Percentiles rank a stretch among this genome's conserved stretches.
phyloP scores from a whole-genome alignment of 1,140 invertebrate genomes.

The Cotesia vestalis region DNA sequence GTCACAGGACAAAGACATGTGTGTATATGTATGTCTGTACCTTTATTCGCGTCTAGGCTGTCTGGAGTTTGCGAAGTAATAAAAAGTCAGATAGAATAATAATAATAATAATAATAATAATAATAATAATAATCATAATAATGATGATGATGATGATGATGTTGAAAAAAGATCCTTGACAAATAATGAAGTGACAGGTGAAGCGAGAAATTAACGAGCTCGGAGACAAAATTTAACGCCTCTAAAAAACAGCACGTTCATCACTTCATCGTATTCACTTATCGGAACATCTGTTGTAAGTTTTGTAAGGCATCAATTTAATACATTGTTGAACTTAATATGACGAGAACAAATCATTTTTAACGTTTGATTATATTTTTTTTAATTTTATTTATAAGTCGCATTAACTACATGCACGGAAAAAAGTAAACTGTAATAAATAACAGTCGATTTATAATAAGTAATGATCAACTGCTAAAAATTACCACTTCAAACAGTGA shows the following conservation, averaged over 20 bases:
- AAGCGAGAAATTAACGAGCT: slow-evolving; percentile 52
- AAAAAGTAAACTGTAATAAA: no score
- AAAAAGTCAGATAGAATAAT: not conserved
- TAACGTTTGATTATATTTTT: no score
- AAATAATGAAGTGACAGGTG: slow-evolving; percentile 48
- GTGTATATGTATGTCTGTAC: no score
- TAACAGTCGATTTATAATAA: no score
- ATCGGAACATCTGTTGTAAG: slow-evolving; percentile 8
- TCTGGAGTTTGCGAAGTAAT: not conserved
- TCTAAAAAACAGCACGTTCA: not conserved
- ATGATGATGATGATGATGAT: not conserved
- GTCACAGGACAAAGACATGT: no score
- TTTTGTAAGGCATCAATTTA: no score
- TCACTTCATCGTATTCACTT: slow-evolving; percentile 4
- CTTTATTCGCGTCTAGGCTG: not conserved
- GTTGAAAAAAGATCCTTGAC: slow-evolving; percentile 41
- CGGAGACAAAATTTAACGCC: slow-evolving; percentile 33
- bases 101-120: not conserved
- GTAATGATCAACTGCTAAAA: no score
- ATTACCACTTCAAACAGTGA: no score
- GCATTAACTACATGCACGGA: no score
- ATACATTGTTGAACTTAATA: no score
- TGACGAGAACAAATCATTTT: no score
- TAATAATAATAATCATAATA: not conserved
- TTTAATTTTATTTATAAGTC: no score